Base-by-base conservation (phyloP, 1,140 invertebrate genomes). In the Dinothrombium tinctorium region DNA sequence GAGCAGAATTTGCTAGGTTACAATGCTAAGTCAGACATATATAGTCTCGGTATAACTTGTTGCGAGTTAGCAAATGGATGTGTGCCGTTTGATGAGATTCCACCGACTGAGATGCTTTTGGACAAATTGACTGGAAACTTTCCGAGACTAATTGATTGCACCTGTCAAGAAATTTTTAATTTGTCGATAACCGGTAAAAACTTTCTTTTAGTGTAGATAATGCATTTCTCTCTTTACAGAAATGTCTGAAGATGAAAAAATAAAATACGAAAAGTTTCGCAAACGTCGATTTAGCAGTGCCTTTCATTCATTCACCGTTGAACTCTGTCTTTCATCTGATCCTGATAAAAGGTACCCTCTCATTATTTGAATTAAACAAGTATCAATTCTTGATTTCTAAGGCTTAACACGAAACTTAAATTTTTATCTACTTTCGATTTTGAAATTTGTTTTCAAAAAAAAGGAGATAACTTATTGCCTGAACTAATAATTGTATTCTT, bases 31-130 rank as follows among this genome's bases (percentile, higher is more conserved):
- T 81, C 79, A 3, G 84, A 90, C 59, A 73, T 86, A 22, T 89
- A 90, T 52, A 87, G 81, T 48, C 47, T 87, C 36, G 84, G 84
- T 25, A 76, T 89, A 43, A 68, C 76, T 12, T 69, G 74, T 28
- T 89, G 81, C 62, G 83, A 89, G 61, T 56, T 90, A 46, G 81
- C 73, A 20, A 90, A 89, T 63, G 82, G 83, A 0, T 66, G 73
- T 33, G 74, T 79, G 50, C 83, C 83, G 1, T 90, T 81, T 61
- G 66, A 68, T 19, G 74, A 78, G 49, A 71, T 80, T 50, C 66
- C 73, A 19, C 71, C 72, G 23, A 86, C 80, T 0, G 66, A 84
- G 48, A 84, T 89, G 79, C 64, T 84, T 35, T 73, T 78, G 3
- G 80, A 86, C 59, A 90, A 87, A 60, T 66, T 87, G 8, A 65